Base-by-base conservation (phyloP, 2,888 invertebrate species). In the Trichopoda pennipes region DNA sequence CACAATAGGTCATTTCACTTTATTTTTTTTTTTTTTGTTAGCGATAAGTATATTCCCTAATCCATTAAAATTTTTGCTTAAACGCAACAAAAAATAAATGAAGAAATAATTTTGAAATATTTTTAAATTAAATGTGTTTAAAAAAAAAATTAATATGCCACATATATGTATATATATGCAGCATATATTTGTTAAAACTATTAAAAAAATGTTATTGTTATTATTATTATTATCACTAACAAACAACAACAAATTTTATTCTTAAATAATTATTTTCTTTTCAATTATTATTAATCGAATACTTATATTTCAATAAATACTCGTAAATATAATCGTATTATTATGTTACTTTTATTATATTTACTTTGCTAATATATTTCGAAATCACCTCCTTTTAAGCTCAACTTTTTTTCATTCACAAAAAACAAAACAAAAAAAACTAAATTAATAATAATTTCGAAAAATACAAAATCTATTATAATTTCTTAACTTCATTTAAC, bases 401-500 rank as follows among this genome's bases (percentile, higher is more conserved):
- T 61, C 60, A 49, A 38, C 12, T 38, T 53, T 44, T 21, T 51
- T 53, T n/a, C 42, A n/a, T 68, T 63, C 42, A 58, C 3, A 77
- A 49, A 55, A 64, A 68, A 28, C n/a, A 14, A 6, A 6, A 42
- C 38, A 32, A 73, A 47, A 32, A 73, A 32, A 47, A 4, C 6
- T 28, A 66, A 47, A 47, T n/a, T n/a, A n/a, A n/a, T n/a, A n/a
- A n/a, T n/a, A n/a, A n/a, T n/a, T n/a, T n/a, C 44, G 55, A 51
- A 60, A 35, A 60, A 61, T 61, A 28, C 23, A 23, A 66, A 68
- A 61, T 74, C 42, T 56, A 55, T 35, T 77, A 73, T 81, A 61
- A 82, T 75, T 80, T 82, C 66, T 44, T 63, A 56, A 66, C 56
- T 64, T 56, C 76, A 73, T 78, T 81, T 75, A 75, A 81, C 70